Conservation (phyloP, 2,888 invertebrate genomes). For the Chrysolina haemoptera region DNA sequence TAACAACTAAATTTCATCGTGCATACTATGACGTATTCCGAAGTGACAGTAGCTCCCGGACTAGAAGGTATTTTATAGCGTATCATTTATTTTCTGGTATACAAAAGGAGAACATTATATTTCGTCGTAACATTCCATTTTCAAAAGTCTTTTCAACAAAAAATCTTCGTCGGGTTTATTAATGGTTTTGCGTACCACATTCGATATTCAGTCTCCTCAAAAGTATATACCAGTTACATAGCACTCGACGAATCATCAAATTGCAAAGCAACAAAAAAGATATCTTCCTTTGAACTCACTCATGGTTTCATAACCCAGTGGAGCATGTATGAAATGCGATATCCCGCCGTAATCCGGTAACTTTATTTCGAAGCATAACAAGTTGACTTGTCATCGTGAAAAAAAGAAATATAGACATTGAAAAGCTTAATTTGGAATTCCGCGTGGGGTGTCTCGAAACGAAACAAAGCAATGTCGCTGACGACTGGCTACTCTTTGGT, state of each 20-base stretch:
- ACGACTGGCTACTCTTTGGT: conserved; percentile 32
- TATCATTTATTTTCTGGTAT: too few relatives aligned
- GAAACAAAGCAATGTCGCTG: conserved; percentile 31
- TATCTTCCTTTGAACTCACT: conserved; percentile 25
- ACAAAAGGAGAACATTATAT: too few relatives aligned
- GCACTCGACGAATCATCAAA: conserved; percentile 19
- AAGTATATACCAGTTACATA: neutral
- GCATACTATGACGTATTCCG: too few relatives aligned
- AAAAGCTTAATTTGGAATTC: conserved; percentile 41
- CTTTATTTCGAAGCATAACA: conserved; percentile 29
- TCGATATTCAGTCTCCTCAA: too few relatives aligned
- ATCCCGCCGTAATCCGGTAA: conserved; percentile 33
- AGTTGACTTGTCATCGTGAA: conserved; percentile 33
- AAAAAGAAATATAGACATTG: conserved; percentile 37
- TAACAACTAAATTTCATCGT: too few relatives aligned
- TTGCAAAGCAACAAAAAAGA: conserved; percentile 22
- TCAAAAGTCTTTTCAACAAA: neutral
- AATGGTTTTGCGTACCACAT: neutral
- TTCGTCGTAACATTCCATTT: too few relatives aligned
- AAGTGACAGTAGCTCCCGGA: too few relatives aligned
- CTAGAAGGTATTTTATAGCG: too few relatives aligned
- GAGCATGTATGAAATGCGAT: conserved; percentile 39
- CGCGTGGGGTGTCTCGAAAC: conserved; percentile 37
- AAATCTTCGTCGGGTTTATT: neutral
- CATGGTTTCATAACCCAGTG: conserved; percentile 29